Evolutionary conservation across 1,140 invertebrate species (phyloP), one percentile per base, ranked within the genome.

Genomic region (Sarcophaga peregrina): DNA sequence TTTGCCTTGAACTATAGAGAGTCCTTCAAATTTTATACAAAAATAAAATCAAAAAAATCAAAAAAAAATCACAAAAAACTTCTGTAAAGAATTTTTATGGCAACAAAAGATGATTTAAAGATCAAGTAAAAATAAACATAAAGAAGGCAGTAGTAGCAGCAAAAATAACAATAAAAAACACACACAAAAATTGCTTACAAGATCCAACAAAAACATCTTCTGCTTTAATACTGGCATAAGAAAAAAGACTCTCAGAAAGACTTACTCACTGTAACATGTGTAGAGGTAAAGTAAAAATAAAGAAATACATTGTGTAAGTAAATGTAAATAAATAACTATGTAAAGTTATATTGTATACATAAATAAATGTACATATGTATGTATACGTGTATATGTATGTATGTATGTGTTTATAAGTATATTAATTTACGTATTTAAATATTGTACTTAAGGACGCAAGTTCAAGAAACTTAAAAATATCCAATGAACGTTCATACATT

Each of bases 381-480:
- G n/a, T 62, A 8, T 62, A 3, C 3, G 58, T 62, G 15, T 62
- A 15, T n/a, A 62, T 76, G 15, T 76, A 62, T n/a, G 15, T 17
- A n/a, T 62, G n/a, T 62, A 17, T 62, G 7, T 8, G 58, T 62
- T 13, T 62, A n/a, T n/a, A 62, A 48, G 15, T 76, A 76, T 8
- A n/a, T 37, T 76, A n/a, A 76, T 76, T 76, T 76, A 76, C 47
- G 74, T 76, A 76, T 76, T 76, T 76, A 76, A 37, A 37, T 37
- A 37, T 37, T 37, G 46, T 76, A 50, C 74, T 72, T 88, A 88
- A 88, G 87, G 87, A 88, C 87, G 86, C 85, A 84, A 85, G 87
- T 88, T 87, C 84, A 87, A 87, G 85, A 86, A 87, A 87, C 87
- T 87, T 47, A 82, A 76, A 83, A 80, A 80, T 45, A 46, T 37